Evolutionary conservation across 2,113 vertebrate genomes (phyloP).

Genomic region (Erythrocercus mccallii): DNA sequence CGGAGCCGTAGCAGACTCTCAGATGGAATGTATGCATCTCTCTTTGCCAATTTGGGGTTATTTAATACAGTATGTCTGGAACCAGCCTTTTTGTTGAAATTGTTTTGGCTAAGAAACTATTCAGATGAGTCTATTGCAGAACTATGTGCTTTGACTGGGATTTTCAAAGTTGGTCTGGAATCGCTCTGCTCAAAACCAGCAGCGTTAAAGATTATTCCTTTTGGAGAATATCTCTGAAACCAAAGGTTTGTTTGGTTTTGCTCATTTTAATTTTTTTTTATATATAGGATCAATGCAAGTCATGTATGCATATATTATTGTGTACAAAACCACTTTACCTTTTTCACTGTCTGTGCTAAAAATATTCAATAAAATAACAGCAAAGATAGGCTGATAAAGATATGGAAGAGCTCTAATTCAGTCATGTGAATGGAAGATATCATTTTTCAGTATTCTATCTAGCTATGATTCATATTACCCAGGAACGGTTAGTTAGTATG

Average conservation of each 20-base stretch:
- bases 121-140: slow-evolving; percentile 59
- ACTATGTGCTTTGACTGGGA: slow-evolving; percentile 63
- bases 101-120: slow-evolving; percentile 65
- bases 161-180: slow-evolving; percentile 39
- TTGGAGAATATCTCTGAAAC: not conserved
- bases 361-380: not conserved
- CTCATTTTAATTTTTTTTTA: not conserved
- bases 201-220: not conserved
- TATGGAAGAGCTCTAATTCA: not conserved
- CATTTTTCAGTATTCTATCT: not conserved
- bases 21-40: slow-evolving; percentile 62
- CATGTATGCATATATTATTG: not conserved
- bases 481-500: slow-evolving; percentile 17
- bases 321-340: not conserved
- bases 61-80: slow-evolving; percentile 71
- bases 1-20: slow-evolving; percentile 27
- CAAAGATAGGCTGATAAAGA: not conserved
- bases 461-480: not conserved
- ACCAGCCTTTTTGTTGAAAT: slow-evolving; percentile 60
- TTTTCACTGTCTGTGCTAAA: not conserved
- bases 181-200: not conserved
- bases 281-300: not conserved
- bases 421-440: not conserved
- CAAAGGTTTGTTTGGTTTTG: not conserved
- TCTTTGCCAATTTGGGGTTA: slow-evolving; percentile 68